Conservation (phyloP, 2,888 invertebrate genomes). For the Nemotelus pantherinus region DNA sequence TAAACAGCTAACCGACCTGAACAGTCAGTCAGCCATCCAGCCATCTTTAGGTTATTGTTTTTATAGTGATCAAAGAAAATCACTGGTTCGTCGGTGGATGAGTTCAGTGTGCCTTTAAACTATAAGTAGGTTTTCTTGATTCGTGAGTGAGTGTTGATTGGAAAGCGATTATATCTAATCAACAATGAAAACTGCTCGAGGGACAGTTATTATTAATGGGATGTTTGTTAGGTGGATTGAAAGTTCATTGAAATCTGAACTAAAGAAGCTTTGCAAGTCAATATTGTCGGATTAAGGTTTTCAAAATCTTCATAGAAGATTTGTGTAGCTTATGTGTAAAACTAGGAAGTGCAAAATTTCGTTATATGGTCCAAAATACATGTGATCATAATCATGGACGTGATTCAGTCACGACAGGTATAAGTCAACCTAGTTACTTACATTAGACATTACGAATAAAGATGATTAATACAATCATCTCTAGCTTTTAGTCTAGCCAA, state of each 20-base stretch:
- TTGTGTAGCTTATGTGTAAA: no score
- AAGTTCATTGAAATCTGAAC: constrained; percentile 8
- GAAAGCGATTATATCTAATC: constrained; percentile 42
- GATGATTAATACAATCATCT: no score
- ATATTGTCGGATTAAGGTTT: no score
- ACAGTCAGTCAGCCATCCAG: not conserved
- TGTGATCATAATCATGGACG: no score
- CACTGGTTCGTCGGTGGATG: constrained; percentile 44
- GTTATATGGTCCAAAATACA: no score
- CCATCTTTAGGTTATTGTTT: constrained; percentile 37
- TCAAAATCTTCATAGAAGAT: no score
- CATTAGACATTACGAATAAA: no score
- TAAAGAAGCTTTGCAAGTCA: not conserved
- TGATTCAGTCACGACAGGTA: no score
- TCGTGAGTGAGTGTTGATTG: constrained; percentile 44
- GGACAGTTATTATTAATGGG: not conserved
- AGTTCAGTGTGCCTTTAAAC: constrained; percentile 40
- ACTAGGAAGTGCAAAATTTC: no score
- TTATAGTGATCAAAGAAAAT: constrained; percentile 40
- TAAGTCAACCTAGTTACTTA: no score
- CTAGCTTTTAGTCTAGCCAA: no score
- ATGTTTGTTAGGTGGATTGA: constrained; percentile 23
- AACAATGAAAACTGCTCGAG: constrained; percentile 17
- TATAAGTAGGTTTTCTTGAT: constrained; percentile 44
- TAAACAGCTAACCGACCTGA: not conserved